These are phyloP conservation scores for Mactra quadrangularis DNA, from an alignment of 1,140 invertebrate genomes.

Conservation along the genomic window DNA sequence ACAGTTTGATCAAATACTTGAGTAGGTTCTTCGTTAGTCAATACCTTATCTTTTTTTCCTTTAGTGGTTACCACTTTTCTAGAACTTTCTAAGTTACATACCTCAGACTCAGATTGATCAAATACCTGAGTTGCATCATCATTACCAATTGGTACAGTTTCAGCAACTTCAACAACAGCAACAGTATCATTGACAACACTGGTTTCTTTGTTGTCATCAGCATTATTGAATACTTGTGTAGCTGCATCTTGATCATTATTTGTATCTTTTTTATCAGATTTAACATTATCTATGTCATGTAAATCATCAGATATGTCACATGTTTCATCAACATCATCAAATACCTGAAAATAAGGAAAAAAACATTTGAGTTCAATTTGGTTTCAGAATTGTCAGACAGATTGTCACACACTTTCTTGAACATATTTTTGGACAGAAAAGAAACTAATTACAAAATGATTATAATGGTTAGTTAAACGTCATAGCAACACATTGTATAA, in stretches of 20 bases:
- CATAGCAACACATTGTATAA: too few species aligned
- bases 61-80: too few species aligned
- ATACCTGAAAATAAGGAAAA: too few species aligned
- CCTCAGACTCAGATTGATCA: slow-evolving; percentile 33
- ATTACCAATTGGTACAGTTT: slow-evolving; percentile 11
- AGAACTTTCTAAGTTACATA: background rate
- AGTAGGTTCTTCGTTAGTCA: slow-evolving; percentile 33
- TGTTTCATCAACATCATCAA: background rate
- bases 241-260: background rate
- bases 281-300: too few species aligned
- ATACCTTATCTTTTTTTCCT: background rate
- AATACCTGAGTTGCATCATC: slow-evolving; percentile 53
- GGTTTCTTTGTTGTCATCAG: slow-evolving; percentile 17
- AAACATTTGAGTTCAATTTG: too few species aligned
- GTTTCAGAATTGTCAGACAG: too few species aligned
- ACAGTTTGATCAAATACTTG: slow-evolving; percentile 50
- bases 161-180: slow-evolving; percentile 21
- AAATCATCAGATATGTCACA: too few species aligned
- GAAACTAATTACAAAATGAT: too few species aligned
- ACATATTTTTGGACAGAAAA: too few species aligned
- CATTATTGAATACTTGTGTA: slow-evolving; percentile 15
- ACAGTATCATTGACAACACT: slow-evolving; percentile 18
- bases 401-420: too few species aligned
- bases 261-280: background rate
- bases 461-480: too few species aligned